These are phyloP conservation scores for Misgurnus mizolepis DNA, from an alignment of 2,113 vertebrate species.

Conservation along the genomic window DNA sequence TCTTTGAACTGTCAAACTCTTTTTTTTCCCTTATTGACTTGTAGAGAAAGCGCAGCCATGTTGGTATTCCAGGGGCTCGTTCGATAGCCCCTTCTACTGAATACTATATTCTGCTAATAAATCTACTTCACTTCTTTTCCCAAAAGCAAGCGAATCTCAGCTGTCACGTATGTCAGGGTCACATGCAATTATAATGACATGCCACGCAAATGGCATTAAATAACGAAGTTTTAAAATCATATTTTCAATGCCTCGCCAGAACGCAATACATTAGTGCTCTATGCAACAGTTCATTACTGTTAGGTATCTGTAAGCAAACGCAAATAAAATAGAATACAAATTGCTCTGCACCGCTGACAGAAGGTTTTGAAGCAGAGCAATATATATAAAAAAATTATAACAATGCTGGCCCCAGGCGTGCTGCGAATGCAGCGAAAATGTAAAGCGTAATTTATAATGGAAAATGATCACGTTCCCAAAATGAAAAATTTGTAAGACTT, in stretches of 20 bases:
- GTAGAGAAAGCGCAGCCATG: slow-evolving; percentile 28
- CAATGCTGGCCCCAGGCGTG: slow-evolving; percentile 28
- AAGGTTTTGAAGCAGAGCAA: not conserved
- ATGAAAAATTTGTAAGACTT: slow-evolving; percentile 59
- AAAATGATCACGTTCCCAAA: slow-evolving; percentile 54
- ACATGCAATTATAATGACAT: slow-evolving; percentile 32
- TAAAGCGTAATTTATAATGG: slow-evolving; percentile 52
- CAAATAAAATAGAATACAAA: slow-evolving; percentile 41
- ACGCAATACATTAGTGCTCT: slow-evolving; percentile 33
- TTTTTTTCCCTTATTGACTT: slow-evolving; percentile 52
- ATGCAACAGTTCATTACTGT: slow-evolving; percentile 21
- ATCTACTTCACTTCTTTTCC: slow-evolving; percentile 15
- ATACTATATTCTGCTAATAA: slow-evolving; percentile 42
- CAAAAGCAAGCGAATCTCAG: slow-evolving; percentile 35
- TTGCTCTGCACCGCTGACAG: slow-evolving; percentile 24
- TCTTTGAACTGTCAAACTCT: slow-evolving; percentile 59
- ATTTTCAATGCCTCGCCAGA: slow-evolving; percentile 18
- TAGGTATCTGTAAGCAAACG: slow-evolving; percentile 5
- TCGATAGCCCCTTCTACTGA: slow-evolving; percentile 27
- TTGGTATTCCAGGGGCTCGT: slow-evolving; percentile 27
- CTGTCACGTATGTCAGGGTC: slow-evolving; percentile 25
- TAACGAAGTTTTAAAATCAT: not conserved
- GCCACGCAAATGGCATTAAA: slow-evolving; percentile 13
- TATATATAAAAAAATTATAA: slow-evolving; percentile 22
- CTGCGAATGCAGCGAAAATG: slow-evolving; percentile 42